These are phyloP conservation scores for Drosophila ironensis DNA, from an alignment of 1,140 invertebrate genomes.

Conservation along the genomic window DNA sequence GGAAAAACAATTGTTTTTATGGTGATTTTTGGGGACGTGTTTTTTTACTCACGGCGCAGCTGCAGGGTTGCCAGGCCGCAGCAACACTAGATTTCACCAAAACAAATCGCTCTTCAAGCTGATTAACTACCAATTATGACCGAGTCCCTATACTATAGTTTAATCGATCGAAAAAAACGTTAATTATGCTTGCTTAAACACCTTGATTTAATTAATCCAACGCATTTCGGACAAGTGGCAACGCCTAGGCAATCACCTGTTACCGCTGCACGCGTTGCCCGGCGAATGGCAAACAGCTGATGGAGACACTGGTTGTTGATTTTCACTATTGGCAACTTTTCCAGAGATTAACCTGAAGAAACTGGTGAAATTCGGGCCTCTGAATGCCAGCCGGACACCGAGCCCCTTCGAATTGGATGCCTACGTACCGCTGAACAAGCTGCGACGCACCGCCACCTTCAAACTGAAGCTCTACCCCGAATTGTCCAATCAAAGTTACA, in stretches of 20 bases:
- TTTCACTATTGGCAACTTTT: background rate
- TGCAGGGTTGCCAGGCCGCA: slow-evolving; percentile 58
- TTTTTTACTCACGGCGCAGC: slow-evolving; percentile 57
- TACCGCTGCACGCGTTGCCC: slow-evolving; percentile 3
- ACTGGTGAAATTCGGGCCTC: slow-evolving; percentile 62
- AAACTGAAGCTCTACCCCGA: slow-evolving; percentile 68
- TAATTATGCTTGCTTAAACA: no score
- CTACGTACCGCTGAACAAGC: slow-evolving; percentile 71
- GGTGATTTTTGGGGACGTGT: slow-evolving; percentile 46
- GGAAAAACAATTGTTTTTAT: slow-evolving; percentile 53
- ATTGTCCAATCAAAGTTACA: slow-evolving; percentile 36
- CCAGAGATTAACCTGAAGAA: slow-evolving; percentile 78
- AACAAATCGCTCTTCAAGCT: no score
- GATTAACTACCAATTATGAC: no score
- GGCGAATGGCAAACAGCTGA: slow-evolving; percentile 16
- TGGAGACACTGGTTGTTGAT: background rate
- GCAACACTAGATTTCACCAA: no score
- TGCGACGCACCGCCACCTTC: slow-evolving; percentile 63
- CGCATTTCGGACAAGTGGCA: slow-evolving; percentile 5
- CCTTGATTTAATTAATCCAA: slow-evolving; percentile 4
- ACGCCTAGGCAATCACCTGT: slow-evolving; percentile 36
- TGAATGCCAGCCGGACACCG: slow-evolving; percentile 24
- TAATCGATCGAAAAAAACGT: no score
- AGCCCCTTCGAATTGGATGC: slow-evolving; percentile 61
- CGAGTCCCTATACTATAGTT: no score